Percentiles rank a stretch among this genome's conserved stretches.
phyloP scores from a whole-genome alignment of 2,888 invertebrate genomes.

The Vesta saturnalis region DNA sequence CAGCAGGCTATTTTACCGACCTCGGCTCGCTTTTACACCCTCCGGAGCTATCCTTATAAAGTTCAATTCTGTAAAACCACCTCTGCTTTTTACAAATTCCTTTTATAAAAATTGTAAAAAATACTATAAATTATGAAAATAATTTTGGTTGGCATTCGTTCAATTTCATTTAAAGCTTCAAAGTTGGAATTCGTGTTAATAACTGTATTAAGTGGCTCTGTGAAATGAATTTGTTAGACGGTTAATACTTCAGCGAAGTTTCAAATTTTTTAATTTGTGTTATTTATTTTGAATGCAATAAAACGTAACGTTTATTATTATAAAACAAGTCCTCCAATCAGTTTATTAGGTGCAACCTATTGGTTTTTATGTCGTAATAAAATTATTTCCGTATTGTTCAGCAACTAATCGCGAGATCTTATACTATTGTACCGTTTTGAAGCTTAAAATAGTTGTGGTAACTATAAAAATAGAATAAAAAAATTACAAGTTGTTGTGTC shows the following conservation, averaged over 20 bases:
- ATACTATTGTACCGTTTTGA: background rate
- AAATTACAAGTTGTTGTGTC: no score
- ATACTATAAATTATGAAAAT: background rate
- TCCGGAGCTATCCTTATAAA: constrained; percentile 2
- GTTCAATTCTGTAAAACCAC: background rate
- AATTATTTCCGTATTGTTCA: background rate
- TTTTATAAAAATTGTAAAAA: constrained; percentile 2
- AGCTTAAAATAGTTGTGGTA: no score
- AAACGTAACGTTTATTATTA: background rate
- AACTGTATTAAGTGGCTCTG: background rate
- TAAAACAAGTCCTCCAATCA: background rate
- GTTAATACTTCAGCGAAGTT: background rate
- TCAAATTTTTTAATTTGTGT: background rate
- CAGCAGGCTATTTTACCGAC: constrained; percentile 51
- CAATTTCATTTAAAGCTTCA: background rate
- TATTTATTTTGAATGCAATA: background rate
- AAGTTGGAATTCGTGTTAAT: background rate
- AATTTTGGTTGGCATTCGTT: background rate
- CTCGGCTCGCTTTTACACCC: constrained; percentile 28
- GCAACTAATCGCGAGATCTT: no score
- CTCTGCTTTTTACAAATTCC: background rate
- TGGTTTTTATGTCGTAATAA: background rate
- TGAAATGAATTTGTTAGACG: background rate
- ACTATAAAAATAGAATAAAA: no score
- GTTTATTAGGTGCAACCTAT: background rate